Conservation (phyloP, 2,888 invertebrate genomes). For the Salticus scenicus region DNA sequence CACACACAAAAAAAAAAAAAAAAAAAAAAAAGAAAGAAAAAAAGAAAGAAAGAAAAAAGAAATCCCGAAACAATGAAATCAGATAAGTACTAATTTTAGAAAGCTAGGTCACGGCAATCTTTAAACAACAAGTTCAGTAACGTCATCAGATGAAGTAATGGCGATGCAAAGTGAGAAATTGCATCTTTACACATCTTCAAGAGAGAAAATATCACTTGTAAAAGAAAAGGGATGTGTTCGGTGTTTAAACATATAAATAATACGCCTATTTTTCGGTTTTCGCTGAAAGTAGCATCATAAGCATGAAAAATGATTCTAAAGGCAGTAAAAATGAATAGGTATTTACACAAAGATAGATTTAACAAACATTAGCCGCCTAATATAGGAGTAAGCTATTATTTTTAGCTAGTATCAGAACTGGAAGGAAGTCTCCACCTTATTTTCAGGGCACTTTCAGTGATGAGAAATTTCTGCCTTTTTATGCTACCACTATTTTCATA, state of each 20-base stretch:
- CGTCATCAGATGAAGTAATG: background rate
- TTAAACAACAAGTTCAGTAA: background rate
- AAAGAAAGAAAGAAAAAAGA: too few species aligned
- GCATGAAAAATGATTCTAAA: background rate
- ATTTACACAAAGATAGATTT: too few species aligned
- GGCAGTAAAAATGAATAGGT: too few species aligned
- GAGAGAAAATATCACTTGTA: background rate
- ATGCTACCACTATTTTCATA: too few species aligned
- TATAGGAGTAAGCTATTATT: too few species aligned
- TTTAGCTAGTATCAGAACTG: too few species aligned
- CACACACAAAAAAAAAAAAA: background rate
- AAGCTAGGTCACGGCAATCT: constrained; percentile 12
- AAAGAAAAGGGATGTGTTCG: background rate
- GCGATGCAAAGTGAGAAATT: background rate
- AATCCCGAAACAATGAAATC: constrained; percentile 24
- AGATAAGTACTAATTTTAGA: constrained; percentile 41
- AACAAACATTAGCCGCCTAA: too few species aligned
- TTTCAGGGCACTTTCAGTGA: too few species aligned
- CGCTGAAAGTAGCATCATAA: background rate
- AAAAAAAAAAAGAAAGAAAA: too few species aligned
- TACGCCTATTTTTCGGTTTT: background rate
- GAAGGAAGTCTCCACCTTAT: too few species aligned
- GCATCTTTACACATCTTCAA: background rate
- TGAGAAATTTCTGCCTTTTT: too few species aligned
- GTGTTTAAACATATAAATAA: background rate